A percentile compares a stretch with the other conserved stretches of the same genome.
Evolutionary conservation across 2,113 vertebrate species (phyloP).

Genomic region (Arothron firmamentum): DNA sequence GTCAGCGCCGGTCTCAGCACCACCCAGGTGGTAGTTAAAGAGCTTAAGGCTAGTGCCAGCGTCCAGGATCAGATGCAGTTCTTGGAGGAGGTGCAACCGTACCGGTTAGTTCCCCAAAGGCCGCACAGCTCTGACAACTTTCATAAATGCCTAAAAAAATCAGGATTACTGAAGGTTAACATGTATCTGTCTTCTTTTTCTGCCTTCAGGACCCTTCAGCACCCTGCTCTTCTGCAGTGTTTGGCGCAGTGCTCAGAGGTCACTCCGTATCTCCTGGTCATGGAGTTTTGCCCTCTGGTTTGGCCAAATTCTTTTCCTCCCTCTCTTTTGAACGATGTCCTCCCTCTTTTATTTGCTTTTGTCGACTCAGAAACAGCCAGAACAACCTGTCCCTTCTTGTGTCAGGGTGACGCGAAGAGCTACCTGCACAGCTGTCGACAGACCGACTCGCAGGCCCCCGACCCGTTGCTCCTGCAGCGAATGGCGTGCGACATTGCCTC

Average conservation of each 20-base stretch:
- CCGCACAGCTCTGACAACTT: neutral
- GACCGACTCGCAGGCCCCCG: constrained; percentile 81
- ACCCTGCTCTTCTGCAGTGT: constrained; percentile 91
- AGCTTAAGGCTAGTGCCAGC: constrained; percentile 89
- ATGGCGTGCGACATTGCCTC: constrained; percentile 95
- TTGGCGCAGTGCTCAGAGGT: constrained; percentile 93
- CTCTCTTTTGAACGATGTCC: neutral
- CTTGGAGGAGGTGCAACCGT: constrained; percentile 90
- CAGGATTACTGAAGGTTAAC: neutral
- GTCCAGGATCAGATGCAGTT: constrained; percentile 95
- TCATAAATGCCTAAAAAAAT: neutral
- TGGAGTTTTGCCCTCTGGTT: constrained; percentile 97
- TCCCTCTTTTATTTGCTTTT: neutral
- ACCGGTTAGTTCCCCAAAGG: constrained; percentile 74
- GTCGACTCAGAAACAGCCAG: neutral
- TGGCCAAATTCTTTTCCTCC: constrained; percentile 54
- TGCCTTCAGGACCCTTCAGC: constrained; percentile 83
- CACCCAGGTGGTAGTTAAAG: constrained; percentile 93
- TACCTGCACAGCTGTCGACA: constrained; percentile 87
- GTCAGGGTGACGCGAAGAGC: constrained; percentile 92
- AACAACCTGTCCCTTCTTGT: neutral
- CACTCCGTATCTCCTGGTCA: constrained; percentile 95
- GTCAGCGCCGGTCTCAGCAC: constrained; percentile 85
- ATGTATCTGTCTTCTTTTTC: constrained; percentile 12
- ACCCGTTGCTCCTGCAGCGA: constrained; percentile 88